phyloP scores from a whole-genome alignment of 2,797 vertebrate genomes.

The Kryptopterus vitreolus region DNA sequence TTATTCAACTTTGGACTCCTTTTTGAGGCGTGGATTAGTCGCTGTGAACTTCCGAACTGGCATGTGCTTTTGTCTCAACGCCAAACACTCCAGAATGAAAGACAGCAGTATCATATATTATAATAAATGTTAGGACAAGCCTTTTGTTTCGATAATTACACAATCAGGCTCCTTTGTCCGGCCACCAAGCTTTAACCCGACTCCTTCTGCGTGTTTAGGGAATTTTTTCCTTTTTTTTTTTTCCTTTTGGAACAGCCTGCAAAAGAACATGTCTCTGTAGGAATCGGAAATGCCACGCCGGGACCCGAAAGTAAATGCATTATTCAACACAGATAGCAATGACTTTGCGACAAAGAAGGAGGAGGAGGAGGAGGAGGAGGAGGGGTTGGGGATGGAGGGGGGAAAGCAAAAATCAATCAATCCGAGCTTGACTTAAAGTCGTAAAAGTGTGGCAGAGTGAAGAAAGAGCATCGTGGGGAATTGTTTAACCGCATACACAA shows the following conservation, averaged over 20 bases:
- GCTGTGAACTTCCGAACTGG: constrained; percentile 26
- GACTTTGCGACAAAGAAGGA: constrained; percentile 49
- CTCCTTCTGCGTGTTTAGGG: constrained; percentile 7
- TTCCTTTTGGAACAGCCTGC: constrained; percentile 12
- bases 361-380: background rate
- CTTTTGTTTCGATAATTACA: constrained; percentile 16
- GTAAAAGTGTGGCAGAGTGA: constrained; percentile 35
- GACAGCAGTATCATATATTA: constrained; percentile 5
- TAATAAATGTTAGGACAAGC: constrained; percentile 14
- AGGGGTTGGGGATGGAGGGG: too few species aligned
- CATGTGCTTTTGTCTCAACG: constrained; percentile 11
- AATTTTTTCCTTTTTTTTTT: too few species aligned
- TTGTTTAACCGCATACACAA: constrained; percentile 58
- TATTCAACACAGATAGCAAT: constrained; percentile 58
- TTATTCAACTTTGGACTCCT: background rate
- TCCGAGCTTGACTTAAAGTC: constrained; percentile 54
- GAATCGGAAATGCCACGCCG: constrained; percentile 50
- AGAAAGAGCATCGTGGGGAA: constrained; percentile 50
- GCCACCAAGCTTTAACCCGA: constrained; percentile 22
- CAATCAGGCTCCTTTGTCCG: background rate
- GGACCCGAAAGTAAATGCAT: constrained; percentile 60
- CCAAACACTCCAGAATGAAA: constrained; percentile 20
- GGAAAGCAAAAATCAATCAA: background rate
- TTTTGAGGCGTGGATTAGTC: background rate
- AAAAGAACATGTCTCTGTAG: constrained; percentile 43